Conservation (phyloP, 2,797 vertebrate species). For the Buceros bicornis region DNA sequence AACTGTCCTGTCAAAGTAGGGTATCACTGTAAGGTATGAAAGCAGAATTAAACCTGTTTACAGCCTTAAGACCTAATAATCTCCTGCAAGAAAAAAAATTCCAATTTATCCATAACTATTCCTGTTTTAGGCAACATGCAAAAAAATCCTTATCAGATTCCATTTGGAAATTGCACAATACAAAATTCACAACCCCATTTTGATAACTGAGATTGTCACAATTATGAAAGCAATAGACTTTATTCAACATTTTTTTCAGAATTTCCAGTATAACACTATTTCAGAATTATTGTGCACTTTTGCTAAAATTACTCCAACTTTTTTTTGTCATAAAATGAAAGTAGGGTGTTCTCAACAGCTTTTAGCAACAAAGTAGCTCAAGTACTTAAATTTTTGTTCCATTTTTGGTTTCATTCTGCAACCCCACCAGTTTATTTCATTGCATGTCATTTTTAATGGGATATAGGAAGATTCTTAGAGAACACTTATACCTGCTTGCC, state of each 20-base stretch:
- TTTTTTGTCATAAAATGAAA: not conserved
- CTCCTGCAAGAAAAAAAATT: not conserved
- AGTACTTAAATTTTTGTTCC: not conserved
- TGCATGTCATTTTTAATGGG: not conserved
- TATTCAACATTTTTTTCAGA: not conserved
- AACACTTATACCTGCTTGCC: not conserved
- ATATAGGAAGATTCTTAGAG: not conserved
- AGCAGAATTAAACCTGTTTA: not conserved
- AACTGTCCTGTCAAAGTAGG: not conserved
- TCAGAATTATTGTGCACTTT: not conserved
- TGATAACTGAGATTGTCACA: not conserved
- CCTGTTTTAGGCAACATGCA: not conserved
- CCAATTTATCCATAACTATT: not conserved
- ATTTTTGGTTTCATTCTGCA: not conserved
- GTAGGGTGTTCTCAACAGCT: not conserved
- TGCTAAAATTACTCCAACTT: not conserved
- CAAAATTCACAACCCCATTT: not conserved
- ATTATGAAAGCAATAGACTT: not conserved
- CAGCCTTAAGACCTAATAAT: not conserved
- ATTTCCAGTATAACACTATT: not conserved
- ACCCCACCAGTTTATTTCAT: not conserved
- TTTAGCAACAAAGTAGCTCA: not conserved
- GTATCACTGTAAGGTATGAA: not conserved
- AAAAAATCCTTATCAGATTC: conserved; percentile 46
- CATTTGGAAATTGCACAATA: conserved; percentile 52